These are phyloP conservation scores for Rhegmatorhina hoffmannsi DNA, from an alignment of 2,113 vertebrate genomes.

Conservation along the genomic window DNA sequence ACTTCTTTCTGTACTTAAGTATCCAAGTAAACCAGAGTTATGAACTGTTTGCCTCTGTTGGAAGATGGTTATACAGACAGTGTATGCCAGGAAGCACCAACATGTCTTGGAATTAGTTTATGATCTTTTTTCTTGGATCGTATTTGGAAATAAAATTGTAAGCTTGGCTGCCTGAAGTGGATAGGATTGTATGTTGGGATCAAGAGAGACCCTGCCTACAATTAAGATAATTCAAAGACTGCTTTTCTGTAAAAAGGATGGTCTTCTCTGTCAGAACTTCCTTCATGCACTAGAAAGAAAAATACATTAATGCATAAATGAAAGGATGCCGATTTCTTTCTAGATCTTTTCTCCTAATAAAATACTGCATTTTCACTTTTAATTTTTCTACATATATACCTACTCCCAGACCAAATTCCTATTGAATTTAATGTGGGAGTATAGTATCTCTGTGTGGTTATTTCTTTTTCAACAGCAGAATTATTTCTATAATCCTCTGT, in stretches of 20 bases:
- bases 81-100: neutral
- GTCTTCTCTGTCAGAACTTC: neutral
- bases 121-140: neutral
- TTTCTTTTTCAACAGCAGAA: neutral
- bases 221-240: neutral
- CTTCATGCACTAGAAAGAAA: neutral
- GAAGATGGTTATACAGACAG: neutral
- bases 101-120: neutral
- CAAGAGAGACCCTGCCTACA: neutral
- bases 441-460: neutral
- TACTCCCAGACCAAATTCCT: neutral
- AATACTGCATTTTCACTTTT: neutral
- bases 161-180: neutral
- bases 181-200: neutral
- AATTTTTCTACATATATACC: neutral
- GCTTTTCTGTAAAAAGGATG: neutral
- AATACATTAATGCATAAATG: neutral
- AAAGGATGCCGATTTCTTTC: neutral
- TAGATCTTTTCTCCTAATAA: neutral
- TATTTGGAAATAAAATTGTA: neutral
- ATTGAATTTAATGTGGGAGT: neutral
- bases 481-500: constrained; percentile 2
- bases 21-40: neutral
- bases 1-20: neutral
- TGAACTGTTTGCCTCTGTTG: neutral